Conservation (phyloP, 1,140 invertebrate genomes). For the Lineus longissimus region DNA sequence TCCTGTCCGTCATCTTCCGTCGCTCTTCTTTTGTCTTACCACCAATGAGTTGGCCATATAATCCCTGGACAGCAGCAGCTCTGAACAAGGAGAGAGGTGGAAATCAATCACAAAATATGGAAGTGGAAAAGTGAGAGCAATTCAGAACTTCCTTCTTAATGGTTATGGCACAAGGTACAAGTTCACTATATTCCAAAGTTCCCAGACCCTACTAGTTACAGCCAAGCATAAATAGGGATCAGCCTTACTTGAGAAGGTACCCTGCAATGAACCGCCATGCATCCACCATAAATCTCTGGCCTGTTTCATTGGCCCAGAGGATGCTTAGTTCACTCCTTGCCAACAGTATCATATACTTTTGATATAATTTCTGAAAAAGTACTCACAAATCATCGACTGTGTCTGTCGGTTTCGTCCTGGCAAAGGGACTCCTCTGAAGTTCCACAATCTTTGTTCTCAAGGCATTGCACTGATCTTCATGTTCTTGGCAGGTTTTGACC, state of each 20-base stretch:
- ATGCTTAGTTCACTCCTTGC: too few species aligned
- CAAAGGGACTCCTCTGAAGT: slow-evolving; percentile 42
- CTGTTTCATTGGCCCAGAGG: too few species aligned
- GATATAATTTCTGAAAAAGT: too few species aligned
- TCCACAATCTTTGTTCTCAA: slow-evolving; percentile 43
- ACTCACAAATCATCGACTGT: slow-evolving; percentile 36
- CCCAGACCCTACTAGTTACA: too few species aligned
- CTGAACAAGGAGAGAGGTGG: not conserved
- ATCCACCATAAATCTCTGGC: too few species aligned
- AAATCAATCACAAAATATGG: not conserved
- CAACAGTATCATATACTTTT: too few species aligned
- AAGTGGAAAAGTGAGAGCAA: not conserved
- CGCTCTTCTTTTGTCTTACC: too few species aligned
- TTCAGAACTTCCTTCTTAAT: not conserved
- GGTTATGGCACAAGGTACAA: not conserved
- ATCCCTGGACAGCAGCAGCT: not conserved
- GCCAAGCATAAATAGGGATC: too few species aligned
- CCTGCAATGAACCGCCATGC: too few species aligned
- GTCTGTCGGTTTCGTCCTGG: slow-evolving; percentile 30
- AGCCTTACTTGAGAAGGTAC: too few species aligned
- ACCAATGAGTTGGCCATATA: too few species aligned
- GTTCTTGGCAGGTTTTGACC: slow-evolving; percentile 2
- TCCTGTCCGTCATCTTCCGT: not conserved
- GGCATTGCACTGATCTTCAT: slow-evolving; percentile 30
- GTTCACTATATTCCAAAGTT: not conserved